Conservation (phyloP, 1,140 invertebrate genomes). For the Cepaea nemoralis region DNA sequence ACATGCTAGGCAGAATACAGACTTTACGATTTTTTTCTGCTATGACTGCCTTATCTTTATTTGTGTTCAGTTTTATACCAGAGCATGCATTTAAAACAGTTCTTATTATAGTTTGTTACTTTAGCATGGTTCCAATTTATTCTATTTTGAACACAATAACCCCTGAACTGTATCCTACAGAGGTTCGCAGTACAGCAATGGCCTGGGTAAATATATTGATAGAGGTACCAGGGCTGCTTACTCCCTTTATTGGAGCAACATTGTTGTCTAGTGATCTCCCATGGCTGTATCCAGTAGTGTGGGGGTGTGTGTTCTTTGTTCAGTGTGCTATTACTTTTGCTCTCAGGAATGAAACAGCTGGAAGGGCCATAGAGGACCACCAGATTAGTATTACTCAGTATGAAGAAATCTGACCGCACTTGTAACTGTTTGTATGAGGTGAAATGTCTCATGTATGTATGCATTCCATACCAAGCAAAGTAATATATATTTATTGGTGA, state of each 20-base stretch:
- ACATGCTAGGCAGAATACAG: conserved; percentile 60
- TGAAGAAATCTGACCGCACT: too few species aligned
- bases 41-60: conserved; percentile 51
- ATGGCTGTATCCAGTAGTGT: conserved; percentile 65
- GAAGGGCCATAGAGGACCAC: conserved; percentile 39
- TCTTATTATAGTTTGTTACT: conserved; percentile 62
- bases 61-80: conserved; percentile 59
- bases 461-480: too few species aligned
- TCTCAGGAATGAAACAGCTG: conserved; percentile 58
- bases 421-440: too few species aligned
- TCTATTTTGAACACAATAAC: conserved; percentile 66
- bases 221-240: conserved; percentile 59
- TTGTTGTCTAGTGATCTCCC: conserved; percentile 54
- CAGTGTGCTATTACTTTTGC: conserved; percentile 58
- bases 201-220: conserved; percentile 62
- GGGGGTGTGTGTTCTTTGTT: conserved; percentile 56
- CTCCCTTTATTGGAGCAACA: conserved; percentile 61
- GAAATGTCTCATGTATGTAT: too few species aligned
- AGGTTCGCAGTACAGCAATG: conserved; percentile 61
- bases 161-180: conserved; percentile 64
- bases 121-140: conserved; percentile 68
- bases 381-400: background rate
- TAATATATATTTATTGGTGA: too few species aligned
- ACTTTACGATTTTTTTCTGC: conserved; percentile 62
- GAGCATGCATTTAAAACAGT: conserved; percentile 54